Conservation (phyloP, 2,113 vertebrate genomes). For the Charadrius vociferus region DNA sequence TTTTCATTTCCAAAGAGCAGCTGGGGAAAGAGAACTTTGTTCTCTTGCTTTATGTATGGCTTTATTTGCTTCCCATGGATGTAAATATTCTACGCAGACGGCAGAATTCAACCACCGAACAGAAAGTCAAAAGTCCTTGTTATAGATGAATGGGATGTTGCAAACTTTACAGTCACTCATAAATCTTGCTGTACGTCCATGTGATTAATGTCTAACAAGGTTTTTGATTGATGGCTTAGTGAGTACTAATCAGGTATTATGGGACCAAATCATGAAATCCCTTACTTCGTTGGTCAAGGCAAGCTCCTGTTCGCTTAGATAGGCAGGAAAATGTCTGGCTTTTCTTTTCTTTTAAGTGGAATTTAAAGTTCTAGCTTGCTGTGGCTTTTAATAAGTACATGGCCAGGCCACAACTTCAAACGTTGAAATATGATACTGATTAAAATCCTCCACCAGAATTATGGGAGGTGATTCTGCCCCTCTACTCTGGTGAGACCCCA, state of each 20-base stretch:
- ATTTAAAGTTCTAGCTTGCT: not conserved
- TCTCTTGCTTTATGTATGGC: not conserved
- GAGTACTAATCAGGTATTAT: constrained; percentile 8
- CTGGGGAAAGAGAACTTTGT: not conserved
- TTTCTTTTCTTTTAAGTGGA: not conserved
- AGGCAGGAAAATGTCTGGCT: not conserved
- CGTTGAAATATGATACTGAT: not conserved
- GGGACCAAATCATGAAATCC: not conserved
- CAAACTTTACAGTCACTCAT: constrained; percentile 9
- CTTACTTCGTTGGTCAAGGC: not conserved
- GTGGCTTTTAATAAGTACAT: not conserved
- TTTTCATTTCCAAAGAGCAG: not conserved
- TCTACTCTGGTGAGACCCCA: too few species aligned
- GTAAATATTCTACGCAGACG: not conserved
- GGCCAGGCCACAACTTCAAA: not conserved
- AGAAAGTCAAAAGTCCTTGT: not conserved
- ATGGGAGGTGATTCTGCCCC: too few species aligned
- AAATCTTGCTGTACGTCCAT: not conserved
- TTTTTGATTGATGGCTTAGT: constrained; percentile 26
- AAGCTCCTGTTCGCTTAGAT: not conserved
- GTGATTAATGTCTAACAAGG: constrained; percentile 31
- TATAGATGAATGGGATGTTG: constrained; percentile 30
- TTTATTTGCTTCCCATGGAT: not conserved
- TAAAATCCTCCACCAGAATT: not conserved
- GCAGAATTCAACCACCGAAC: not conserved